A percentile compares a stretch with the other conserved stretches of the same genome.
phyloP scores from a whole-genome alignment of 1,140 invertebrate species.

The Drosophila ironensis region DNA sequence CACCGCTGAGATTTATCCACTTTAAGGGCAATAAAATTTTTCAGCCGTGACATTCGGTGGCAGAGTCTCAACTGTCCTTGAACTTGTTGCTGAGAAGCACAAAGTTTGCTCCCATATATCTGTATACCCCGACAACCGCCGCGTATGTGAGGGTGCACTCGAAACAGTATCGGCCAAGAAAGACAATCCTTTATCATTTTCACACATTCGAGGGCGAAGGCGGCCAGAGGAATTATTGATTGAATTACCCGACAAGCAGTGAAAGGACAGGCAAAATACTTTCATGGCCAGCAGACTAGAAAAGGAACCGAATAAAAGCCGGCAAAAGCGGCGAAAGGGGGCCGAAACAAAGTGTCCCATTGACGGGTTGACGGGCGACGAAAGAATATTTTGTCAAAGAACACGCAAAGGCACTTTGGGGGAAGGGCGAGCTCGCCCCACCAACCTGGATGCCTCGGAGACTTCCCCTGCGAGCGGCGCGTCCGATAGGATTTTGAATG shows the following conservation, averaged over 20 bases:
- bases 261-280: slow-evolving; percentile 41
- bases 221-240: slow-evolving; percentile 59
- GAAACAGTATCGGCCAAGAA: slow-evolving; percentile 7
- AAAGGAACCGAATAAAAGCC: slow-evolving; percentile 32
- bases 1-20: slow-evolving; percentile 30
- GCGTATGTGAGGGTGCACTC: background rate
- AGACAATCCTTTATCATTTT: slow-evolving; percentile 57
- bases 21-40: slow-evolving; percentile 27
- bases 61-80: slow-evolving; percentile 42
- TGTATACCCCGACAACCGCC: too few relatives aligned
- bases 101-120: slow-evolving; percentile 1
- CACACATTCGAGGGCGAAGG: slow-evolving; percentile 43
- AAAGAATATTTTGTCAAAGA: slow-evolving; percentile 2
- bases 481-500: slow-evolving; percentile 44
- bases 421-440: background rate
- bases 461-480: slow-evolving; percentile 2
- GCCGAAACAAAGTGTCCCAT: background rate
- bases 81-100: slow-evolving; percentile 45
- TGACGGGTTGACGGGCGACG: background rate
- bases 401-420: slow-evolving; percentile 52
- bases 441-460: background rate
- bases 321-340: slow-evolving; percentile 1
- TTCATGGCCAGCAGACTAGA: slow-evolving; percentile 69
- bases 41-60: slow-evolving; percentile 28
- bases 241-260: slow-evolving; percentile 38